Evolutionary conservation across 2,113 vertebrate genomes (phyloP).

Genomic region (Oryctolagus cuniculus): mOryCun1.1 NC_091433.1:140682001-140682500

Average conservation of each 20-base stretch:
- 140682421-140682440: no score
- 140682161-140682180: conserved; percentile 9
- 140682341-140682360: neutral
- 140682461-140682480: no score
- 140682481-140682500: no score
- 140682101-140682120: conserved; percentile 45
- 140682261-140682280: neutral
- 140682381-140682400: no score
- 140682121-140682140: conserved; percentile 68
- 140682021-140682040: conserved; percentile 74
- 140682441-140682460: no score
- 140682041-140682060: conserved; percentile 72
- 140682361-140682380: no score
- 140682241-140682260: neutral
- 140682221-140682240: neutral
- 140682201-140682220: neutral
- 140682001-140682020: conserved; percentile 48
- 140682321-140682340: neutral
- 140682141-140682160: conserved; percentile 10
- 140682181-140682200: conserved; percentile 34
- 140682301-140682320: neutral
- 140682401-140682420: no score
- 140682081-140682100: conserved; percentile 64
- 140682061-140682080: conserved; percentile 74
- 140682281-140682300: neutral